Conservation (phyloP, 2,888 invertebrate genomes). For the Diploptera punctata region DNA sequence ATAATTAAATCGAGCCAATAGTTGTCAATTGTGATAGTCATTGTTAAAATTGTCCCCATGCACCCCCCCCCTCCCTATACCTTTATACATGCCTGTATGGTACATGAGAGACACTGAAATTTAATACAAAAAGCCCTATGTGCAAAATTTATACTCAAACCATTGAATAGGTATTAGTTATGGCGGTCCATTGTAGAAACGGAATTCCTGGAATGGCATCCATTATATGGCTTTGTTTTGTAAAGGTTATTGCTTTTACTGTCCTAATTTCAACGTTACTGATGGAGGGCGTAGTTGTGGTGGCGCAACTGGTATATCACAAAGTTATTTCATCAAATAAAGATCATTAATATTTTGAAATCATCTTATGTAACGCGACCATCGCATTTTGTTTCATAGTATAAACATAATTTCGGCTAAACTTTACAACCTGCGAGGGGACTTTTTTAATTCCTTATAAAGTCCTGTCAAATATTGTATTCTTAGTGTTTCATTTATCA, state of each 20-base stretch:
- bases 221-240: constrained; percentile 26
- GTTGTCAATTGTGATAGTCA: constrained; percentile 30
- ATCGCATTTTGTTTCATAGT: background rate
- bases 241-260: constrained; percentile 22
- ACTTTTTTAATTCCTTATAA: too few relatives aligned
- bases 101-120: constrained; percentile 21
- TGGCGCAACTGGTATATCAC: background rate
- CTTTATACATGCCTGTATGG: background rate
- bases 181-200: constrained; percentile 11
- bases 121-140: constrained; percentile 28
- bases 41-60: constrained; percentile 22
- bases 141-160: constrained; percentile 23
- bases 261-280: constrained; percentile 21
- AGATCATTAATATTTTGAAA: background rate
- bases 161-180: constrained; percentile 20
- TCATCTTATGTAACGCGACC: background rate
- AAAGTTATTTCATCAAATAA: background rate
- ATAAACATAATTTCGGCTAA: background rate
- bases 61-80: too few relatives aligned
- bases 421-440: too few relatives aligned
- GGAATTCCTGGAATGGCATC: constrained; percentile 30
- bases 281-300: background rate
- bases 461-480: too few relatives aligned
- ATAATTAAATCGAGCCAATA: constrained; percentile 29
- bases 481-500: too few relatives aligned